Base-by-base conservation (phyloP, 2,797 vertebrate genomes). In the Parauchenoglanis punctatus region DNA sequence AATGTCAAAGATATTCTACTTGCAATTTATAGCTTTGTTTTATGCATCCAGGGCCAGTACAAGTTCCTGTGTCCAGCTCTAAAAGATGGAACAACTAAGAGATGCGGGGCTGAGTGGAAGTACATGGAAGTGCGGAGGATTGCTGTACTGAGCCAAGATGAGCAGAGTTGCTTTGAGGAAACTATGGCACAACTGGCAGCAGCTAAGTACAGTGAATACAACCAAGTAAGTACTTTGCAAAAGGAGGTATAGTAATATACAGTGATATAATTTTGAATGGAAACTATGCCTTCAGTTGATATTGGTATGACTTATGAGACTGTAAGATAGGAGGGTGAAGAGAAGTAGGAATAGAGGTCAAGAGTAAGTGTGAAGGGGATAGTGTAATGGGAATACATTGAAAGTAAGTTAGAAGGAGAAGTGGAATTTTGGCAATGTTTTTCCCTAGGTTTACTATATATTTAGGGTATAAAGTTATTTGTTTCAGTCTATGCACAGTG, bases 121-220 rank as follows among this genome's bases (percentile, higher is more conserved):
- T 96, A 96, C 7, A 54, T 89, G 12, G 95, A 96, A 68, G 94
- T 96, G 46, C 93, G 94, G 59, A 92, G 90, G 52, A 87, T 95
- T 89, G 95, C 95, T 0, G 88, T 92, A 54, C 91, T 96, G 85
- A 95, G 93, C 0, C 0, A 77, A 12, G 58, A 92, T 28, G 95
- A 96, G 87, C 95, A 94, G 93, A 44, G 81, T 31, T 54, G 95
- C 89, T 96, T 95, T 91, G 95, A 96, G 49, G 92, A 94, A 85
- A 92, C 31, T 1, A 90, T 95, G 1, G 94, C 92, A 0, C 89
- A 5, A 0, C 52, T 95, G 84, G 93, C 95, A 25, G 92, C 92
- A 11, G n/a, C 78, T 1, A 84, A 90, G 40, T 94, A 93, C 92
- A 94, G 92, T 83, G 94, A 96, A 52, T 91, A 90, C 63, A 93